Percentiles rank a stretch among this genome's conserved stretches.
phyloP scores from a whole-genome alignment of 2,113 vertebrate species.

The Thermophis baileyi region DNA sequence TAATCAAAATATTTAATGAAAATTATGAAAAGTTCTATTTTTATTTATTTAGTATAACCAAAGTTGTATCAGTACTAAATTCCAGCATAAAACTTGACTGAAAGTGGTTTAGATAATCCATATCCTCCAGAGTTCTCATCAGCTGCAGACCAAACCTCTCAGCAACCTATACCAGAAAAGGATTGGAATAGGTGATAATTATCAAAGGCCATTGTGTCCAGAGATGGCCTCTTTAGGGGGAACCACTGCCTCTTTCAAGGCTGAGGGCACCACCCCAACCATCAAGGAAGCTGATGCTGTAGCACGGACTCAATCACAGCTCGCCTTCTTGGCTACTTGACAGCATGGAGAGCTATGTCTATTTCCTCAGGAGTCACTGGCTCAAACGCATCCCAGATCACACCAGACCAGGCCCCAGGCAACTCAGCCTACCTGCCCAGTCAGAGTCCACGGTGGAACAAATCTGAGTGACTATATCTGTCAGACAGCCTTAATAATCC shows the following conservation, averaged over 20 bases:
- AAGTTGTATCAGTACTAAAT: neutral
- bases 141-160: neutral
- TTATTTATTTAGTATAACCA: neutral
- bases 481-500: neutral
- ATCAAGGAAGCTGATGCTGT: neutral
- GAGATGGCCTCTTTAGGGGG: neutral
- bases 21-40: neutral
- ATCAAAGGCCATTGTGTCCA: neutral
- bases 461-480: neutral
- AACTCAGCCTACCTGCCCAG: neutral
- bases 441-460: neutral
- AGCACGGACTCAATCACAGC: neutral
- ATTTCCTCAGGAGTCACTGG: neutral
- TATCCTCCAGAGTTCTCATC: neutral
- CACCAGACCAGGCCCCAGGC: neutral
- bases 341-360: neutral
- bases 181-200: neutral
- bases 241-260: neutral
- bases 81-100: neutral
- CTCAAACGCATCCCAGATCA: neutral
- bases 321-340: neutral
- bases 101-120: neutral
- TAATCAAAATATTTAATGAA: neutral
- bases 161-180: neutral
- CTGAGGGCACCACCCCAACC: neutral